These are phyloP conservation scores for Bradypus variegatus DNA, from an alignment of 2,797 vertebrate species.

Conservation along the genomic window DNA sequence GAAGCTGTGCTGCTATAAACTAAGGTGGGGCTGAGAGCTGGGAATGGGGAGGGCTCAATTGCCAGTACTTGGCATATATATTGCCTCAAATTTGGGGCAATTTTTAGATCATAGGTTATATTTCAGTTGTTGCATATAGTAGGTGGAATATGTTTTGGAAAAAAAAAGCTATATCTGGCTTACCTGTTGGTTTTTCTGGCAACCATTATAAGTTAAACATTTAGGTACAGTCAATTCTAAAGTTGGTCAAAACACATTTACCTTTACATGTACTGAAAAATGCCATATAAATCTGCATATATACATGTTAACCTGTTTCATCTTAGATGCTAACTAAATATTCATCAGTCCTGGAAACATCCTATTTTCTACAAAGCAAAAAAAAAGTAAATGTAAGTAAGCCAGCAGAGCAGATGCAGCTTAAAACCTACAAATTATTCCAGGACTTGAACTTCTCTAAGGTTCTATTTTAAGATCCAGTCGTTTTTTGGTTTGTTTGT, in stretches of 20 bases:
- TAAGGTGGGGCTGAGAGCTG: neutral
- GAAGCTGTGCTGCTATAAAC: neutral
- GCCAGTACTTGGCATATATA: neutral
- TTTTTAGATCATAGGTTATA: neutral
- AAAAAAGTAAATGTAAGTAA: conserved; percentile 36
- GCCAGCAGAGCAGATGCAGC: conserved; percentile 43
- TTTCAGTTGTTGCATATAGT: neutral
- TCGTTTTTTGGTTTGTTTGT: conserved; percentile 39
- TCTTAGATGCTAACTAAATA: neutral
- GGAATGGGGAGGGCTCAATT: neutral
- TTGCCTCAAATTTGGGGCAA: neutral
- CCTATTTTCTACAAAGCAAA: conserved; percentile 36
- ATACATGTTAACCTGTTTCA: neutral
- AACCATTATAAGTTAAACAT: neutral
- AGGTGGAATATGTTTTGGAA: neutral
- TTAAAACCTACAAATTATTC: conserved; percentile 49
- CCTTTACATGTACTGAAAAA: neutral
- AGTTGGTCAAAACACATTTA: neutral
- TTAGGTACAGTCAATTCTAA: neutral
- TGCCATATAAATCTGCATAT: neutral
- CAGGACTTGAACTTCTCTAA: conserved; percentile 36
- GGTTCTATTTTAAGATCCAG: conserved; percentile 52
- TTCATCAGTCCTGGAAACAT: neutral
- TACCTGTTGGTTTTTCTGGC: neutral
- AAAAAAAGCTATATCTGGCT: neutral